Evolutionary conservation across 2,113 vertebrate genomes (phyloP), one percentile per base, ranked within the genome.

Genomic region (Anas platyrhynchos): DNA sequence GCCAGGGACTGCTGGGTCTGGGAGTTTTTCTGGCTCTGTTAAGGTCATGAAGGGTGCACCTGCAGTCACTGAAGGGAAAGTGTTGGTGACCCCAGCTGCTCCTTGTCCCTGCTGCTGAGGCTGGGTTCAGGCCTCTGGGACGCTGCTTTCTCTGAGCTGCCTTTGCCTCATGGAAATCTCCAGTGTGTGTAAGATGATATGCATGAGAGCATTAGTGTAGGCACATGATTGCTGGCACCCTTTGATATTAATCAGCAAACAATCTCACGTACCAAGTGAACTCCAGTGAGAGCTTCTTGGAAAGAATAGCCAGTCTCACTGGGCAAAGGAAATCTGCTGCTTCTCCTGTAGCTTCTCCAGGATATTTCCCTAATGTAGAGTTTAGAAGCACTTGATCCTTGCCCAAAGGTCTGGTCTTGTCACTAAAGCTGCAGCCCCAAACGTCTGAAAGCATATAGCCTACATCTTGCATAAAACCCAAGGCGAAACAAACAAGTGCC

Each of bases 61-160:
- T 52, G 16, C 18, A 38, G 66, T 80, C n/a, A 76, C 59, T 63
- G 41, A 46, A 69, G 29, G 41, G 31, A 86, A 75, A 22, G 56
- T 55, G 21, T 22, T 52, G 63, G 50, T 91, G 71, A 82, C 56
- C 66, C 52, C 6, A 13, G 9, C 41, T 89, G 67, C 59, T 66
- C 46, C 44, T 76, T 80, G 79, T 61, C 78, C 52, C 78, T 59
- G 25, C 22, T 75, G 52, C 59, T 52, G 65, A 43, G 46, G 20
- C 43, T 75, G 7, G 7, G 50, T 38, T 29, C 54, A 58, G 59
- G 59, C 25, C 18, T 59, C 14, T 4, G 4, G 32, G 16, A 34
- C 0, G 3, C 38, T 38, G 68, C 34, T 38, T 13, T 46, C 36
- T 58, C 50, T 41, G 44, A 73, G 41, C 23, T 0, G 0, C 38